Evolutionary conservation across 2,888 invertebrate species (phyloP).

Genomic region (Drosophila hamatofila): DNA sequence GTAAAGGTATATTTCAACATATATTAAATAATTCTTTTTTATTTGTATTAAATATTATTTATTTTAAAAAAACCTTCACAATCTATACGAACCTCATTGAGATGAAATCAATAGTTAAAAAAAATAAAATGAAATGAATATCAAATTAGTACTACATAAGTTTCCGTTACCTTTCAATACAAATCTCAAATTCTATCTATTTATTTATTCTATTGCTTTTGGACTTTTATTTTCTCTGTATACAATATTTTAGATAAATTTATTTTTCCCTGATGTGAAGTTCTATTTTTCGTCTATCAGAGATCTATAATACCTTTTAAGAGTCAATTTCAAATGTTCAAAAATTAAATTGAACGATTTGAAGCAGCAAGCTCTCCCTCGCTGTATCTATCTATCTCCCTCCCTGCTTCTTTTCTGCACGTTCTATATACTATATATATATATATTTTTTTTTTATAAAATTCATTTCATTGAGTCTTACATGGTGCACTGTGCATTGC

Average conservation of each 20-base stretch:
- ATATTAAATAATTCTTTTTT: too few relatives aligned
- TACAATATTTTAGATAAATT: background rate
- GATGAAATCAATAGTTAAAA: too few relatives aligned
- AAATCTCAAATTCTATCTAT: background rate
- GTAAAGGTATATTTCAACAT: too few relatives aligned
- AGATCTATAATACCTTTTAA: background rate
- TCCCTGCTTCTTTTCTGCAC: background rate
- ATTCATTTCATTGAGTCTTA: constrained; percentile 23
- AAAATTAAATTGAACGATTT: background rate
- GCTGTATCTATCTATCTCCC: background rate
- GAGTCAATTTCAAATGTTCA: background rate
- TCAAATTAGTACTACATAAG: too few relatives aligned
- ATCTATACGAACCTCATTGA: too few relatives aligned
- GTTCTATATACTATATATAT: background rate
- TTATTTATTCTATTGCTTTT: too few relatives aligned
- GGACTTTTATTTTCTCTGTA: background rate
- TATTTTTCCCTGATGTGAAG: too few relatives aligned
- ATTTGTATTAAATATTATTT: too few relatives aligned
- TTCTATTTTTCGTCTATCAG: background rate
- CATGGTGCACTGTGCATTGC: constrained; percentile 15
- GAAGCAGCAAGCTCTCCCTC: background rate
- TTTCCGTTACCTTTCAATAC: too few relatives aligned
- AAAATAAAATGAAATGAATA: background rate
- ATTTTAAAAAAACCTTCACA: too few relatives aligned
- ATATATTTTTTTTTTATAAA: background rate